Conservation (phyloP, 2,113 vertebrate genomes). For the Prinia subflava region DNA sequence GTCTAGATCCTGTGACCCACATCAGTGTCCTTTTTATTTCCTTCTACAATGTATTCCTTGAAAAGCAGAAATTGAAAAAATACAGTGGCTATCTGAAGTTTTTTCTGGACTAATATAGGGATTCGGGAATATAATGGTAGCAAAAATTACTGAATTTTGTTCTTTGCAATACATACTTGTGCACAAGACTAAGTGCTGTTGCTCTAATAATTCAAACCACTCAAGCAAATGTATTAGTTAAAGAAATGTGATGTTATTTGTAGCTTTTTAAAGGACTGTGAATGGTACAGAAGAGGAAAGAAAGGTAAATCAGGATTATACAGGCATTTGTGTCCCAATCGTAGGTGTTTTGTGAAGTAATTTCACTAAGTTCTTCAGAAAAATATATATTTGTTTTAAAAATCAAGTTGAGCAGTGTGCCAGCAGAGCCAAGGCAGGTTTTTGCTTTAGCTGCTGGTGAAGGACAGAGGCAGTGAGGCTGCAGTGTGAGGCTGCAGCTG, state of each 20-base stretch:
- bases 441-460: background rate
- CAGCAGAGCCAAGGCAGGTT: background rate
- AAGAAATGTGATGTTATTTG: rapidly evolving
- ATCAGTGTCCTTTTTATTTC: background rate
- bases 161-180: background rate
- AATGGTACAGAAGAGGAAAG: background rate
- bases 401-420: background rate
- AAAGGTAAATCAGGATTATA: background rate
- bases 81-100: background rate
- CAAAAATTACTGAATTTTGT: background rate
- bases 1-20: background rate
- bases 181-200: background rate
- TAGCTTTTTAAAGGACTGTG: background rate
- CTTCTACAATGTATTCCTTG: background rate
- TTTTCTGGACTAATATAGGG: background rate
- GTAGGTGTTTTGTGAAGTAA: background rate
- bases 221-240: background rate
- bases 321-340: background rate
- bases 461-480: background rate
- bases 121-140: background rate
- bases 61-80: background rate
- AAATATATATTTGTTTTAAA: background rate
- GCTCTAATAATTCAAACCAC: background rate
- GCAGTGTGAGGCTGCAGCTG: background rate
- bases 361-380: background rate